Base-by-base conservation (phyloP, 2,797 vertebrate species). In the Enteromius fasciolatus region DNA sequence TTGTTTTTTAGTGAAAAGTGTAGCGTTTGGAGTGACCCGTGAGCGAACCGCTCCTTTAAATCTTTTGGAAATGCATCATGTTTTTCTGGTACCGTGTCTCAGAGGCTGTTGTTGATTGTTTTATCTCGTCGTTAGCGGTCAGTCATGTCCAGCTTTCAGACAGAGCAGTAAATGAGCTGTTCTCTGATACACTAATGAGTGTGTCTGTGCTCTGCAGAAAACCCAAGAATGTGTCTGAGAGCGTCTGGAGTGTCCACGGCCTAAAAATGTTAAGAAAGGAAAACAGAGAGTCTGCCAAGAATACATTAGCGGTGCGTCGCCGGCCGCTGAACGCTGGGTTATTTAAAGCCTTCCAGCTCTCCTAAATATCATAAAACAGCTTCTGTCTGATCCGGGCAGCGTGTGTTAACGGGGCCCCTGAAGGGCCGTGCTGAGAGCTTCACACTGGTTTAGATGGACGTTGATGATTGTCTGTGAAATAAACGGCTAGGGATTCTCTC, bases 211-310 rank as follows among this genome's bases (percentile, higher is more conserved):
- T 15, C 48, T 66, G 77, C 85, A 46, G 79, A 76, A 75, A 86
- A 76, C 80, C 79, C 84, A 84, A 76, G 83, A 89, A 88, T 87
- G 87, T 87, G 86, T 84, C 78, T 76, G 82, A 82, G 73, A 3
- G 77, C 48, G 74, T 87, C 68, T 36, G 50, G 74, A 81, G 52
- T 52, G 72, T 83, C 69, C 31, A 70, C 78, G 46, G 66, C 69
- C 85, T 87, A 67, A 83, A 80, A 85, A 80, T 85, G 81, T 84
- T 79, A 64, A 82, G 83, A 81, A 91, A 89, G 87, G 90, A 82
- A 90, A 92, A 91, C 89, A 91, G 36, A 12, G 69, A 15, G 83
- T 57, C 83, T 89, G 92, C 90, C 91, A 92, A 90, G 78, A 81
- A 92, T 84, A 87, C 81, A 83, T 83, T 87, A 84, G 63, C 12